Conservation (phyloP, 2,113 vertebrate species). For the Cheirogaleus medius region DNA sequence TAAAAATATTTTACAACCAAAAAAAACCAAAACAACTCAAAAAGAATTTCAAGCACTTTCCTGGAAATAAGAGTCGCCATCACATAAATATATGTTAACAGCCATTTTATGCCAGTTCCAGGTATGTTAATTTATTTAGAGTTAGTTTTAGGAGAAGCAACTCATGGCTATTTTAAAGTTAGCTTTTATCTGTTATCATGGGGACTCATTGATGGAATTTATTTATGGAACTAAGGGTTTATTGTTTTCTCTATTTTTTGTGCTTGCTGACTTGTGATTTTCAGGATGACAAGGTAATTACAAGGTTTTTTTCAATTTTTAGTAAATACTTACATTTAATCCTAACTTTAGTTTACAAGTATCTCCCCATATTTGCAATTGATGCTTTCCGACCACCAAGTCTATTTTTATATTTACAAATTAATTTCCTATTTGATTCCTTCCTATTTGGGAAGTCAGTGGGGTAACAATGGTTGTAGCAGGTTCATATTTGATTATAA, state of each 20-base stretch:
- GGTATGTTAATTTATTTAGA: not conserved
- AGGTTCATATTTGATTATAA: not conserved
- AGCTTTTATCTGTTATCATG: slow-evolving; percentile 58
- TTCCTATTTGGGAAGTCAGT: not conserved
- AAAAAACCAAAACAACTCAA: not conserved
- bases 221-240: slow-evolving; percentile 60
- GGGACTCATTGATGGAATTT: slow-evolving; percentile 39
- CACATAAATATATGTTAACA: not conserved
- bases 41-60: slow-evolving; percentile 5
- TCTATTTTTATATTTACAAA: not conserved
- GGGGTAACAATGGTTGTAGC: not conserved
- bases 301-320: slow-evolving; percentile 1
- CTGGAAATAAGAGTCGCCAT: slow-evolving; percentile 3
- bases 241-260: slow-evolving; percentile 82
- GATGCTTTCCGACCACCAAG: not conserved
- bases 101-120: not conserved
- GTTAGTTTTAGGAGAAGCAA: not conserved
- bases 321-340: slow-evolving; percentile 34
- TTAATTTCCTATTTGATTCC: not conserved
- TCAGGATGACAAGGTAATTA: slow-evolving; percentile 98
- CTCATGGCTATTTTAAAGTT: slow-evolving; percentile 51
- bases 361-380: not conserved
- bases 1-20: not conserved
- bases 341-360: slow-evolving; percentile 15
- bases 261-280: slow-evolving; percentile 85